A percentile compares a stretch with the other conserved stretches of the same genome.
These are phyloP conservation scores for Halcyon malimbica DNA, from an alignment of 2,113 vertebrate genomes.

Conservation along the genomic window DNA sequence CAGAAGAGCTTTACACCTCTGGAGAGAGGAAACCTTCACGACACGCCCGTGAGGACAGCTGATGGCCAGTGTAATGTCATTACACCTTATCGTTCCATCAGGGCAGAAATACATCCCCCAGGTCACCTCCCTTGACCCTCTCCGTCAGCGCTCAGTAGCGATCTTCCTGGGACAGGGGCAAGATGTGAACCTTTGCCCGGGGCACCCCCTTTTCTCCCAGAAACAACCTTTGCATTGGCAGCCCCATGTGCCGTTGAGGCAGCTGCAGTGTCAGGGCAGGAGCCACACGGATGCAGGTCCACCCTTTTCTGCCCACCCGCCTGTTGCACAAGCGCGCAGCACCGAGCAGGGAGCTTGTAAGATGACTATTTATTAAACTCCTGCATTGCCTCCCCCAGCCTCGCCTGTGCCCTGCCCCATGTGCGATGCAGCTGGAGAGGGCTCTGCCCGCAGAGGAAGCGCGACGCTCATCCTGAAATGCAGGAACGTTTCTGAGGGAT, in stretches of 20 bases:
- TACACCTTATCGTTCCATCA: background rate
- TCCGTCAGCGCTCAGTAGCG: fast-evolving
- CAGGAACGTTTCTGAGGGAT: background rate
- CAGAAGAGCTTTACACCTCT: constrained; percentile 28
- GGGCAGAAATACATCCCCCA: background rate
- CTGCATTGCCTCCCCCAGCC: background rate
- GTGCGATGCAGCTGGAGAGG: background rate
- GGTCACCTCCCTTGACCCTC: background rate
- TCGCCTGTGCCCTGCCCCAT: background rate
- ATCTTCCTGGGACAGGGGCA: background rate
- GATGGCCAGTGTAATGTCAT: background rate
- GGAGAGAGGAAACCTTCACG: background rate
- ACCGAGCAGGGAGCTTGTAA: background rate
- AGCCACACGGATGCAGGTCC: fast-evolving
- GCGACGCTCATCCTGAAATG: fast-evolving
- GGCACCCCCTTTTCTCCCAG: background rate
- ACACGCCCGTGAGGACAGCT: background rate
- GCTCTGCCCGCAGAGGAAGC: background rate
- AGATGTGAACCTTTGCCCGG: background rate
- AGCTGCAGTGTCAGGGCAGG: background rate
- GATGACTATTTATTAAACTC: background rate
- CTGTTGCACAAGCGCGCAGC: background rate
- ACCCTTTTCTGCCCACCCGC: background rate
- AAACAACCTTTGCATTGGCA: fast-evolving
- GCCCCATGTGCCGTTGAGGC: fast-evolving